Conservation (phyloP, 2,888 invertebrate genomes). For the Drosophila picticornis region DNA sequence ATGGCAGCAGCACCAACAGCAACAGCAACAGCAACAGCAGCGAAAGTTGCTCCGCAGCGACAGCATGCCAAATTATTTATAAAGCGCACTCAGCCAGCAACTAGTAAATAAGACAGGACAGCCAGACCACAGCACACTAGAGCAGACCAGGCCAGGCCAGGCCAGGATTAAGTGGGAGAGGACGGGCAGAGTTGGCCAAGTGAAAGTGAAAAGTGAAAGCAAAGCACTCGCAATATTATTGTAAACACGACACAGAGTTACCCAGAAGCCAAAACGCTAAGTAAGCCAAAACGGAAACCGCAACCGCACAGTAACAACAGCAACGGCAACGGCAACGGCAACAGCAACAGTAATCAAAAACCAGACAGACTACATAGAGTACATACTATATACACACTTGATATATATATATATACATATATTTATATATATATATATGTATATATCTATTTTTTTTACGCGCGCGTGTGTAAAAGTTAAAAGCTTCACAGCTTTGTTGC, state of each 20-base stretch:
- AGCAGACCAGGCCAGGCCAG: conserved; percentile 3
- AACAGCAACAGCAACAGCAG: conserved; percentile 14
- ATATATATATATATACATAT: background rate
- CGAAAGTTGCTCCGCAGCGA: conserved; percentile 58
- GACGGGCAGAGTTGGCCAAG: conserved; percentile 11
- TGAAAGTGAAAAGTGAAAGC: conserved; percentile 47
- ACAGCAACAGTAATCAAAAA: conserved; percentile 2
- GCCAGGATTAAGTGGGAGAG: background rate
- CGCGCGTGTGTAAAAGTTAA: conserved; percentile 61
- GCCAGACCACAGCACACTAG: background rate
- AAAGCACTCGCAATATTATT: conserved; percentile 17
- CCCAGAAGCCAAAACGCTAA: conserved; percentile 20
- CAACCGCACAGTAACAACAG: conserved; percentile 19
- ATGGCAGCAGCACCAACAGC: conserved; percentile 26
- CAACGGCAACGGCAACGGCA: background rate
- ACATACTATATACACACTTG: conserved; percentile 25
- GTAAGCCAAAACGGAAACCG: conserved; percentile 32
- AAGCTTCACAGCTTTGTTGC: conserved; percentile 52
- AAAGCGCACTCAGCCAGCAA: conserved; percentile 65
- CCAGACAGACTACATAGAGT: conserved; percentile 38
- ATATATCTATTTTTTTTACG: conserved; percentile 37
- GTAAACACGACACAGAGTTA: conserved; percentile 33
- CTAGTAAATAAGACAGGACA: conserved; percentile 63
- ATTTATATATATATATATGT: conserved; percentile 17
- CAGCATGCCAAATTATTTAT: conserved; percentile 67